A percentile compares a stretch with the other conserved stretches of the same genome.
Conservation (phyloP, 2,888 invertebrate species). For the Leistus spinibarbis region DNA sequence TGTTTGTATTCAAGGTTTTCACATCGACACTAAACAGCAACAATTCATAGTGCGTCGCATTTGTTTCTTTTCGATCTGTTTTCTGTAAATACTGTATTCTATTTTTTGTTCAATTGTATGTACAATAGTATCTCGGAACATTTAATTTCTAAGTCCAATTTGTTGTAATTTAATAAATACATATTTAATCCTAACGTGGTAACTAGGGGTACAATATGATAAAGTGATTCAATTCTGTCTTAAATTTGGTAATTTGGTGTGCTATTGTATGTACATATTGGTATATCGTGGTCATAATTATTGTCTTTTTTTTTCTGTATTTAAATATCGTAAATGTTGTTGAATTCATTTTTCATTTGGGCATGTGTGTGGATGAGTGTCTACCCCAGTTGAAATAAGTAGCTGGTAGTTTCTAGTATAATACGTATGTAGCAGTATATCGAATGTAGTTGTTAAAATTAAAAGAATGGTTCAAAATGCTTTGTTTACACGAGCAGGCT, state of each 20-base stretch:
- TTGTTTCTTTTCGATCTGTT: constrained; percentile 1
- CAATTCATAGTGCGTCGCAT: neutral
- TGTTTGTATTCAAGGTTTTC: constrained; percentile 24
- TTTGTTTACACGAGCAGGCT: constrained; percentile 59
- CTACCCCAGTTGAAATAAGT: neutral
- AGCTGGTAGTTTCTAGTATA: neutral
- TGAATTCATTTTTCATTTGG: neutral
- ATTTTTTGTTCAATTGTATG: neutral
- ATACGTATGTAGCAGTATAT: neutral
- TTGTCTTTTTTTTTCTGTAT: too few relatives aligned
- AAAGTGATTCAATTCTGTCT: too few relatives aligned
- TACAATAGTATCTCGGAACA: too few relatives aligned
- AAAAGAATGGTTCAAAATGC: constrained; percentile 35
- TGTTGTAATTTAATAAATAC: too few relatives aligned
- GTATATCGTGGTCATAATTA: too few relatives aligned
- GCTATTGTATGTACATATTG: too few relatives aligned
- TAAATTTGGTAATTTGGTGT: too few relatives aligned
- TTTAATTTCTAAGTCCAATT: too few relatives aligned
- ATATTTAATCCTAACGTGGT: too few relatives aligned
- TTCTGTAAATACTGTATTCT: neutral
- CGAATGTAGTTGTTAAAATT: constrained; percentile 8
- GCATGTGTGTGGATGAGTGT: neutral
- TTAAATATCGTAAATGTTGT: neutral
- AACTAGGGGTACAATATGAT: too few relatives aligned
- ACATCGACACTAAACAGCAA: neutral